Evolutionary conservation across 2,888 invertebrate genomes (phyloP), one percentile per base, ranked within the genome.

Genomic region (Adelognathus sp.): DNA sequence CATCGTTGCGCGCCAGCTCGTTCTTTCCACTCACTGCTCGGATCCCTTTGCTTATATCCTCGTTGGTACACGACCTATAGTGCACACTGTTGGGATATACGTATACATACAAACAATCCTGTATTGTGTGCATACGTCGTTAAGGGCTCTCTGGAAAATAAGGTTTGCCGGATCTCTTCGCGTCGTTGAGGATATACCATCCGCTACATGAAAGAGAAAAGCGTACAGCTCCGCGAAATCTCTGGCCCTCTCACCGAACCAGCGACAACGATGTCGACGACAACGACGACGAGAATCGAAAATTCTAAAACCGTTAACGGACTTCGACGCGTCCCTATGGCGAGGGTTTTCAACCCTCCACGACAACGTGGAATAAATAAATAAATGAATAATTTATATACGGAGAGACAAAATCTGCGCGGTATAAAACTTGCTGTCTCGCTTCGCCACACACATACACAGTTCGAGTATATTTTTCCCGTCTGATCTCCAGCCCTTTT

Each of bases 361-460:
- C 33, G 3, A 29, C 31, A 9, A 27, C 29, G 41, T 50, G 56
- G 72, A 64, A 72, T 72, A 72, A 64, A 72, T 64, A 72, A 72
- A 72, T 72, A 72, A 72, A 72, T 72, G 72, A 72, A 72, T 72
- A 63, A 72, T 72, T 72, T 63, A 63, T 72, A 63, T 63, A 41
- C 14, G 29, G 63, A 56, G 63, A 63, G 63, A 63, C n/a, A 72
- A 72, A 72, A 72, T 63, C 72, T 33, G 61, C 71, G 71, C 71
- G 52, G 16, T 64, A 33, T 50, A 6, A 64, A 50, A 50, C 61
- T 18, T 64, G 33, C 33, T 29, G 46, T 63, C 18, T 64, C 33
- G n/a, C 29, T 16, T n/a, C 29, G 29, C 29, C 7, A 31, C 7
- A 31, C 27, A 14, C 29, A 46, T 27, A 63, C 29, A 46, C n/a